A percentile compares a stretch with the other conserved stretches of the same genome.
Conservation (phyloP, 2,888 invertebrate species). For the Lasioglossum calceatum region DNA sequence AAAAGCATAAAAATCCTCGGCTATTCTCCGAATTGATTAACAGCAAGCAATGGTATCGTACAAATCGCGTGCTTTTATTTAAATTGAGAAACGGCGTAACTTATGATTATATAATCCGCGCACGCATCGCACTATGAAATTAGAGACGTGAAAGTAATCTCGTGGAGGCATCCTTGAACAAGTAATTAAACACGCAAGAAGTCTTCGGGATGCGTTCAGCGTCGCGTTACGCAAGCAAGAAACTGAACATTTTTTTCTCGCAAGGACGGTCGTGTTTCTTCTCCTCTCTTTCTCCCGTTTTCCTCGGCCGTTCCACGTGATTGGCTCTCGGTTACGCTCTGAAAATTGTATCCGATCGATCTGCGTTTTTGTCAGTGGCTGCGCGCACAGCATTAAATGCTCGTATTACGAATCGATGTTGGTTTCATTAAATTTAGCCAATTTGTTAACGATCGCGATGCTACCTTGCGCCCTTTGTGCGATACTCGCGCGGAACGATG, state of each 20-base stretch:
- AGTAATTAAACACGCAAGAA: constrained; percentile 29
- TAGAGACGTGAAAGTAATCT: not conserved
- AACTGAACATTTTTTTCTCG: constrained; percentile 13
- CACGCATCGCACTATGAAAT: not conserved
- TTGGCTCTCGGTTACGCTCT: constrained; percentile 54
- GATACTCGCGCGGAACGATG: not conserved
- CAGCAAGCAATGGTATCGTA: not conserved
- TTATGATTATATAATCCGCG: not conserved
- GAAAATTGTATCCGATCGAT: constrained; percentile 51
- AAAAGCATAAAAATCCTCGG: not conserved
- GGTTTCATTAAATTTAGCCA: not conserved
- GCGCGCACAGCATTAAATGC: not conserved
- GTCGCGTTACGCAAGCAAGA: constrained; percentile 15
- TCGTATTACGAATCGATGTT: not conserved
- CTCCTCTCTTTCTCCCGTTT: constrained; percentile 15
- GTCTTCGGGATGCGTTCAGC: not conserved
- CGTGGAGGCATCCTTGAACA: constrained; percentile 18
- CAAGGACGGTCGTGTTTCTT: constrained; percentile 25
- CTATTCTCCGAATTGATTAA: not conserved
- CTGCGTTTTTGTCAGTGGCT: constrained; percentile 38
- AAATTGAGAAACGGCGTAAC: not conserved
- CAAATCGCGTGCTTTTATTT: not conserved
- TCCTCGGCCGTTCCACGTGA: constrained; percentile 39
- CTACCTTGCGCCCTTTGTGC: not conserved
- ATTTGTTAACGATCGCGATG: not conserved